Conservation (phyloP, 2,797 vertebrate species). For the Erithacus rubecula region DNA sequence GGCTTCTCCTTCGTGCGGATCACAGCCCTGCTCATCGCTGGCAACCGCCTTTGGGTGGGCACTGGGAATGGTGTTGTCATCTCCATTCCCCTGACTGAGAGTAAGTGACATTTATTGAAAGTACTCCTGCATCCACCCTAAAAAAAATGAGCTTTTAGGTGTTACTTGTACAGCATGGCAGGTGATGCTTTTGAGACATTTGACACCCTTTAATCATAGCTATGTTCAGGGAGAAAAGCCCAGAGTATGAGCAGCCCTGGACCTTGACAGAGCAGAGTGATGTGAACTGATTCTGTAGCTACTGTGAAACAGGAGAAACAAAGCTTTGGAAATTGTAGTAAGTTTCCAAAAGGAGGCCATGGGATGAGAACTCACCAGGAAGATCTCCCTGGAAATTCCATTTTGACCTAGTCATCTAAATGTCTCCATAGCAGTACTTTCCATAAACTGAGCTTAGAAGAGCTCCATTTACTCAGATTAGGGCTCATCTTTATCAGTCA, state of each 20-base stretch:
- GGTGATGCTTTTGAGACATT: neutral
- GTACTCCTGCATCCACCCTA: neutral
- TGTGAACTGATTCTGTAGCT: neutral
- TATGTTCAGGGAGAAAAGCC: neutral
- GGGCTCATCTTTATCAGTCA: neutral
- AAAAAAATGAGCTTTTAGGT: neutral
- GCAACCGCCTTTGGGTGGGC: slow-evolving; percentile 98
- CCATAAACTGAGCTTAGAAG: neutral
- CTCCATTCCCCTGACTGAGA: slow-evolving; percentile 97
- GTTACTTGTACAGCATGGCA: neutral
- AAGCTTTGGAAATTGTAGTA: neutral
- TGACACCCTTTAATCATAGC: neutral
- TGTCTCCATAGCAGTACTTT: neutral
- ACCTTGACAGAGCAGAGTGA: neutral
- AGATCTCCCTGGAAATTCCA: neutral
- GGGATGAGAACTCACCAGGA: neutral
- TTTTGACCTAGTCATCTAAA: neutral
- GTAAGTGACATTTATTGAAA: slow-evolving; percentile 75
- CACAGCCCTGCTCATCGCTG: slow-evolving; percentile 94
- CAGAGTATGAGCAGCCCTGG: neutral
- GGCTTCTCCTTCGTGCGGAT: slow-evolving; percentile 98
- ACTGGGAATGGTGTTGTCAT: slow-evolving; percentile 97
- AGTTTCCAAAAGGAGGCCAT: neutral
- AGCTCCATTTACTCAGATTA: neutral
- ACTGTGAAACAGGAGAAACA: neutral